These are phyloP conservation scores for Dicycla oo DNA, from an alignment of 2,888 invertebrate species.

Conservation along the genomic window DNA sequence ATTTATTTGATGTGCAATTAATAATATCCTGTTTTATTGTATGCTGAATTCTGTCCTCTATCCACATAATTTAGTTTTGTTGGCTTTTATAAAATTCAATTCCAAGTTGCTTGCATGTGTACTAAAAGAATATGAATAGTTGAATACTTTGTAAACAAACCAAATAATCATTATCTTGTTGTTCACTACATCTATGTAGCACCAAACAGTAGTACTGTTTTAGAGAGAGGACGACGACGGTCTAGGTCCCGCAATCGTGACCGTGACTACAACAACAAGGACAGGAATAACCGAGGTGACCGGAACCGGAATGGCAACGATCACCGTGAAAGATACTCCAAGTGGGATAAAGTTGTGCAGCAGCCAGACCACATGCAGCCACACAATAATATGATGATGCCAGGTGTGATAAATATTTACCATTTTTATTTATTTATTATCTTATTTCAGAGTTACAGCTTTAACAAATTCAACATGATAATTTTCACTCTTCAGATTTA, in stretches of 20 bases:
- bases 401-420: slow-evolving; percentile 62
- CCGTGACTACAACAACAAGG: slow-evolving; percentile 42
- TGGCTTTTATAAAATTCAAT: neutral
- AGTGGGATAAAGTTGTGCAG: slow-evolving; percentile 68
- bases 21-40: neutral
- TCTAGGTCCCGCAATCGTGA: slow-evolving; percentile 63
- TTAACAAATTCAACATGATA: neutral
- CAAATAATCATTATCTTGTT: neutral
- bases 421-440: too few relatives aligned
- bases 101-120: neutral
- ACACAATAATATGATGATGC: slow-evolving; percentile 67
- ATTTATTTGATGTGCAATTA: too few relatives aligned
- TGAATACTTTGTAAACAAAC: neutral
- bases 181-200: neutral
- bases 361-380: slow-evolving; percentile 9
- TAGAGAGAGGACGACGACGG: slow-evolving; percentile 57
- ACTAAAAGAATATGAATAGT: neutral
- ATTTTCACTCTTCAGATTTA: too few relatives aligned
- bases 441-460: neutral
- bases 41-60: neutral
- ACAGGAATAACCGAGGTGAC: slow-evolving; percentile 48
- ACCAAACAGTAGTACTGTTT: slow-evolving; percentile 12
- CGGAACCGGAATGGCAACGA: slow-evolving; percentile 56
- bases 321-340: slow-evolving; percentile 66
- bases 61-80: neutral